Conservation (phyloP, 2,888 invertebrate species). For the Ganaspis brasiliensis region DNA sequence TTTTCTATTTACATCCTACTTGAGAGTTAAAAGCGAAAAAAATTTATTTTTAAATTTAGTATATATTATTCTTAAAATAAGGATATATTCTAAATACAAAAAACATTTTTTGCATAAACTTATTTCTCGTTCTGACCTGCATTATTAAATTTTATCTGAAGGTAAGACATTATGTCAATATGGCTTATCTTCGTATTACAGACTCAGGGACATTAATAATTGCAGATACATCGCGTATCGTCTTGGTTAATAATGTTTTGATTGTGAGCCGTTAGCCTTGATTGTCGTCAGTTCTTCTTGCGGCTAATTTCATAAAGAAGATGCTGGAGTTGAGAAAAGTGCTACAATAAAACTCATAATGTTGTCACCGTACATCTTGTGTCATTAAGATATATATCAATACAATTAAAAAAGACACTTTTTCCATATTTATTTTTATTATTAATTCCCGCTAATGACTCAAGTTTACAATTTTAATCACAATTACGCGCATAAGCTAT, state of each 20-base stretch:
- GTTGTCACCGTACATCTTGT: no score
- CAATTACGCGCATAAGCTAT: no score
- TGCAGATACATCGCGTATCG: constrained; percentile 46
- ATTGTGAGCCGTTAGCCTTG: constrained; percentile 64
- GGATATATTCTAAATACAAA: no score
- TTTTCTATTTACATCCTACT: no score
- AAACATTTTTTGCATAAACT: background rate
- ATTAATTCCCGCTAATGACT: no score
- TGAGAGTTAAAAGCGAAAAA: no score
- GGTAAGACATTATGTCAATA: constrained; percentile 35
- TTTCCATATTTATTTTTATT: no score
- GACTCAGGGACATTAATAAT: constrained; percentile 39
- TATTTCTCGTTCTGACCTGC: background rate
- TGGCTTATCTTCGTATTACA: constrained; percentile 24
- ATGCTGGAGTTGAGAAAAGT: constrained; percentile 8
- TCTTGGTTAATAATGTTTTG: constrained; percentile 60
- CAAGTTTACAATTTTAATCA: no score
- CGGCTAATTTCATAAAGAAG: constrained; percentile 39
- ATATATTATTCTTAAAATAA: no score
- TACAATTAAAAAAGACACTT: no score
- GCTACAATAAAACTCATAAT: constrained; percentile 1
- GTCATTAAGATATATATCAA: no score
- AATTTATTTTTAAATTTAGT: no score
- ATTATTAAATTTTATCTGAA: constrained; percentile 27
- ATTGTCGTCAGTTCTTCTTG: constrained; percentile 53